These are phyloP conservation scores for Petrolisthes cinctipes DNA, from an alignment of 2,888 invertebrate species.

Conservation along the genomic window DNA sequence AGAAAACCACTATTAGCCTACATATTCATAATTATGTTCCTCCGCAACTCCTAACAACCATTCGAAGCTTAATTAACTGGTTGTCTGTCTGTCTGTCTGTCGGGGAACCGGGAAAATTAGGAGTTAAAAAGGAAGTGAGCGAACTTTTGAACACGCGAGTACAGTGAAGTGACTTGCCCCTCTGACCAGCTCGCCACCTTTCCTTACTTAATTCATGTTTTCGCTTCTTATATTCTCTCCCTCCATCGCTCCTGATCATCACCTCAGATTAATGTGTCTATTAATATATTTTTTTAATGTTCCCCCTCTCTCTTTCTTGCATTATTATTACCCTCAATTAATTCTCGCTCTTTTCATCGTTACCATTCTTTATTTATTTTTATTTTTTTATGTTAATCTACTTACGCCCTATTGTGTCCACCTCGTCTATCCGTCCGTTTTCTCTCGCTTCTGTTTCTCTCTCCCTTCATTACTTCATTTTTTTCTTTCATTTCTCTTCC, in stretches of 20 bases:
- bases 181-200: too few species aligned
- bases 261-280: neutral
- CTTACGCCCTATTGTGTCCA: too few species aligned
- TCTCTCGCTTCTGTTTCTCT: neutral
- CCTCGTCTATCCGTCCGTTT: neutral
- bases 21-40: neutral
- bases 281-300: neutral
- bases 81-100: neutral
- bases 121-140: too few species aligned
- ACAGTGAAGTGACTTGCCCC: too few species aligned
- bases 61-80: neutral
- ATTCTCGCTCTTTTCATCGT: neutral
- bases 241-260: neutral
- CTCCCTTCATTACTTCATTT: neutral
- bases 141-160: too few species aligned
- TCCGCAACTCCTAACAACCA: neutral
- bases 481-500: constrained; percentile 1
- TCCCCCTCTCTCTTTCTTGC: constrained; percentile 20
- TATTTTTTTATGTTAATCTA: too few species aligned
- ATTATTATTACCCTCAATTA: neutral
- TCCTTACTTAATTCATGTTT: too few species aligned
- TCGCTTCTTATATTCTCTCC: neutral
- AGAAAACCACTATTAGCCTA: neutral
- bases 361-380: neutral
- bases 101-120: neutral